Evolutionary conservation across 2,113 vertebrate species (phyloP).

Genomic region (Ranitomeya imitator): DNA sequence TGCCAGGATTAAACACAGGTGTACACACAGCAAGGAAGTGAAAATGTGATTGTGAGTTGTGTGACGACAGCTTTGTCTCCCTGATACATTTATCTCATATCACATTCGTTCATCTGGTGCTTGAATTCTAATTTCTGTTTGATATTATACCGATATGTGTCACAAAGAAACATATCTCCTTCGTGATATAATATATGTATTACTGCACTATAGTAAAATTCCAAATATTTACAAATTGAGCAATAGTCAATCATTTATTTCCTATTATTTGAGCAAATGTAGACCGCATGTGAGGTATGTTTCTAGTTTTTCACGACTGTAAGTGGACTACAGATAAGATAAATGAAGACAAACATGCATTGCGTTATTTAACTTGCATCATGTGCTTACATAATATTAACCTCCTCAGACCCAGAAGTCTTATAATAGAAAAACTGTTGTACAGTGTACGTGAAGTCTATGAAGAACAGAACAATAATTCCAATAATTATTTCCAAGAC

Average conservation of each 20-base stretch:
- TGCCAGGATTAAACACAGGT: conserved; percentile 51
- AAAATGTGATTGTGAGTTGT: conserved; percentile 54
- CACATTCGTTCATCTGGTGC: conserved; percentile 41
- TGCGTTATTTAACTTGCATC: background rate
- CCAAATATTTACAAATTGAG: conserved; percentile 29
- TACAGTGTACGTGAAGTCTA: no score
- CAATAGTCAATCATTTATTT: background rate
- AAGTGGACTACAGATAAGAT: background rate
- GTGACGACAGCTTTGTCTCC: conserved; percentile 55
- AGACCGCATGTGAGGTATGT: background rate
- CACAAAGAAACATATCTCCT: conserved; percentile 18
- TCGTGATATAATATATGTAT: conserved; percentile 18
- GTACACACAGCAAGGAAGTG: conserved; percentile 49
- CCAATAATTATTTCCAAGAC: no score
- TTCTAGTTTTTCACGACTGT: background rate
- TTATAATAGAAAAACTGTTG: background rate
- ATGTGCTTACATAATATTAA: background rate
- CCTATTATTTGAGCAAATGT: background rate
- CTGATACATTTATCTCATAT: conserved; percentile 43
- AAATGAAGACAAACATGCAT: background rate
- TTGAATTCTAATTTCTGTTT: conserved; percentile 26
- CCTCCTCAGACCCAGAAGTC: background rate
- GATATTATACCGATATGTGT: conserved; percentile 20
- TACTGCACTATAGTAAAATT: background rate
- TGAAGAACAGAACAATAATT: no score